phyloP scores from a whole-genome alignment of 2,797 vertebrate species.

The Sebastes nivosus region DNA sequence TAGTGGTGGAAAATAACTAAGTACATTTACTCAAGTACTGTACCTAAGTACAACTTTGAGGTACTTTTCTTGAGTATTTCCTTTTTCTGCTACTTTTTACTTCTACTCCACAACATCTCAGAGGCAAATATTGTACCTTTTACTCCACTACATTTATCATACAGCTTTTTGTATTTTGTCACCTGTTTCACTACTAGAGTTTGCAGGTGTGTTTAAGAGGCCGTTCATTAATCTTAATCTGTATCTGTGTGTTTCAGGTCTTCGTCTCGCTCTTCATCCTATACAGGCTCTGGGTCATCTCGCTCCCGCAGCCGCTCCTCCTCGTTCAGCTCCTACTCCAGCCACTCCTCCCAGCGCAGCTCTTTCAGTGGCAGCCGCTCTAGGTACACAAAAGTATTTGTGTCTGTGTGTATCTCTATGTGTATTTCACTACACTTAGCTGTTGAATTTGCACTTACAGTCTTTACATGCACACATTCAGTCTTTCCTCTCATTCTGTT shows the following conservation, averaged over 20 bases:
- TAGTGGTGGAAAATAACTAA: too few species aligned
- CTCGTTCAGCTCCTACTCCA: slow-evolving; percentile 96
- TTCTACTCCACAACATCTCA: too few species aligned
- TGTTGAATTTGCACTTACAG: background rate
- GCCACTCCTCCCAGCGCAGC: slow-evolving; percentile 94
- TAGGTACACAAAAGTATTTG: slow-evolving; percentile 76
- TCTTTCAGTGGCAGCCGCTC: slow-evolving; percentile 96
- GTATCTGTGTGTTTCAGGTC: slow-evolving; percentile 82
- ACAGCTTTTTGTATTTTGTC: background rate
- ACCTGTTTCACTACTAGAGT: background rate
- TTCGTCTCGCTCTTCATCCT: slow-evolving; percentile 94
- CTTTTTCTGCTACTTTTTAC: too few species aligned
- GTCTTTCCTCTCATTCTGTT: background rate
- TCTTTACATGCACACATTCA: background rate
- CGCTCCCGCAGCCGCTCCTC: slow-evolving; percentile 89
- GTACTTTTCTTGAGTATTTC: too few species aligned
- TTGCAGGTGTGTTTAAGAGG: background rate
- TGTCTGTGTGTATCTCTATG: background rate
- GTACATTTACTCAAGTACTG: too few species aligned
- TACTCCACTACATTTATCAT: too few species aligned
- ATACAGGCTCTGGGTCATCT: slow-evolving; percentile 95
- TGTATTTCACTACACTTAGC: background rate
- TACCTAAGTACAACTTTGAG: too few species aligned
- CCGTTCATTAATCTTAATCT: background rate
- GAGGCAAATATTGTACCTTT: too few species aligned